phyloP scores from a whole-genome alignment of 2,888 invertebrate species.

The Xylota sylvarum region DNA sequence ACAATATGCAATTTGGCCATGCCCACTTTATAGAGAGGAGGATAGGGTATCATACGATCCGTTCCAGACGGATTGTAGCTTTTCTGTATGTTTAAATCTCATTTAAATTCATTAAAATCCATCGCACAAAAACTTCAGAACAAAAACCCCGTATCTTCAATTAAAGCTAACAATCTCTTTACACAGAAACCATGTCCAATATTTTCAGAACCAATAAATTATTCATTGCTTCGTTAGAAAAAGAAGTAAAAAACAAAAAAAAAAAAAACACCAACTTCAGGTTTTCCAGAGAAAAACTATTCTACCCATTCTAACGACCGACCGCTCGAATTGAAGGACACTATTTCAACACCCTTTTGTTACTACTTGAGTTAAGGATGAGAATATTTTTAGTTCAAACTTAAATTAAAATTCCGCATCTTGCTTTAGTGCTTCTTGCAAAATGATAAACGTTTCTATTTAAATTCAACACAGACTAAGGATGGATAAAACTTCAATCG shows the following conservation, averaged over 20 bases:
- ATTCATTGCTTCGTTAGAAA: constrained; percentile 40
- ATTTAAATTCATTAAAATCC: neutral
- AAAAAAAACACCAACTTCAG: neutral
- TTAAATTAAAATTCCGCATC: constrained; percentile 67
- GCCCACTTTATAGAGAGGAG: too few relatives aligned
- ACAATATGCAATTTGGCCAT: too few relatives aligned
- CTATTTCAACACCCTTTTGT: neutral
- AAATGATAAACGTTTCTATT: constrained; percentile 70
- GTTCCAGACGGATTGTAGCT: too few relatives aligned
- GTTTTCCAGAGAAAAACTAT: constrained; percentile 10
- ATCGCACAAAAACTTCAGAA: neutral
- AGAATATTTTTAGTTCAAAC: constrained; percentile 23
- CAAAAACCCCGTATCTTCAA: neutral
- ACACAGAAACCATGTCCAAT: constrained; percentile 19
- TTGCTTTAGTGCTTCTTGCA: constrained; percentile 19
- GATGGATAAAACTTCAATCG: constrained; percentile 46
- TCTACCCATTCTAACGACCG: neutral
- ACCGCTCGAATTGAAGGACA: neutral
- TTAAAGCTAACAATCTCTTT: constrained; percentile 22
- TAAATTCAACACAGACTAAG: constrained; percentile 53
- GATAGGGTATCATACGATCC: too few relatives aligned
- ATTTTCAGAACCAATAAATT: constrained; percentile 51
- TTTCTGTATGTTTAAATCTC: too few relatives aligned
- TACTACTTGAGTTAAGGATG: neutral
- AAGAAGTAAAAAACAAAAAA: neutral